Base-by-base conservation (phyloP, 2,888 invertebrate genomes). In the Chouioia cunea region DNA sequence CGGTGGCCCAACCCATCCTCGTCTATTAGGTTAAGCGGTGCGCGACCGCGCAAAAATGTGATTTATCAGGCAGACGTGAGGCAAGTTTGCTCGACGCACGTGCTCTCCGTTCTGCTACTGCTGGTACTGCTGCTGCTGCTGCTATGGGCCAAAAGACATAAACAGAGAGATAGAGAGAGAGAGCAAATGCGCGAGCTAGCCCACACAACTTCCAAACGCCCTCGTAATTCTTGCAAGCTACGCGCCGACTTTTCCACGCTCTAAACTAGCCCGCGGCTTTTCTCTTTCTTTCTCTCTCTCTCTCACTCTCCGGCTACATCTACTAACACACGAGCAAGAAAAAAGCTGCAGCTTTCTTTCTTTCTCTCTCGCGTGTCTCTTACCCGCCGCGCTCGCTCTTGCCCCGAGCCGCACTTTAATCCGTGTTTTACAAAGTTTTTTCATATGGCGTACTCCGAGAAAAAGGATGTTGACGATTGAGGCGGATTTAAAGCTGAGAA, bases 21-120 rank as follows among this genome's bases (percentile, higher is more conserved):
- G 8, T 23, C 6, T 18, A 22, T 46, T 22, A 23, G 27, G 16
- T 10, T 4, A 12, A 8, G 43, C 23, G 27, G 47, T 20, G 18
- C 0, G 36, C 12, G 18, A 8, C 14, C 20, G 50, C 20, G 48
- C 27, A 65, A 58, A 71, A 69, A 71, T 71, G 62, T 69, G 78
- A 82, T 81, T 82, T 82, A 81, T 79, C 79, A 79, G 77, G 77
- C 74, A 77, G 74, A 80, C 82, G 82, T 82, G 82, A 81, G 79
- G 76, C 77, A 81, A 81, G 81, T 80, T 47, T 12, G 62, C 36
- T 14, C 47, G 14, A 36, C 48, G 48, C 15, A 48, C 15, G 27
- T 48, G 43, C 23, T 15, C 23, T 27, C 27, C 59, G 67, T 67
- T 60, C 53, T 22, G 46, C 23, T 44, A 4, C 20, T 36, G 4